phyloP scores from a whole-genome alignment of 2,113 vertebrate genomes.

The Centropristis striata region DNA sequence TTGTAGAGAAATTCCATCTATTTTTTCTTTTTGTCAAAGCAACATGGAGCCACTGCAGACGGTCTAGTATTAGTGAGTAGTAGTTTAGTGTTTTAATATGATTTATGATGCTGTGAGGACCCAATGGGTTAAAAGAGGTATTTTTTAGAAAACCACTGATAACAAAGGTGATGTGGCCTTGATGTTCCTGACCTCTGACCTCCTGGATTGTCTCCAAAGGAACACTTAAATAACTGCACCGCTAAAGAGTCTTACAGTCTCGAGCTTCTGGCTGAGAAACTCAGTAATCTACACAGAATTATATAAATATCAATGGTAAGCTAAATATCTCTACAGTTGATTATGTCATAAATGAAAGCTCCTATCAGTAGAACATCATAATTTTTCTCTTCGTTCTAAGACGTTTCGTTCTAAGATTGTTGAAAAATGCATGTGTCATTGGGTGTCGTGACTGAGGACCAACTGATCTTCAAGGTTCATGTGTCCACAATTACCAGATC shows the following conservation, averaged over 20 bases:
- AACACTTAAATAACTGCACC: not conserved
- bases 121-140: not conserved
- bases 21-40: too few relatives aligned
- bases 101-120: conserved; percentile 1
- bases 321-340: not conserved
- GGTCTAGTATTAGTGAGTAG: too few relatives aligned
- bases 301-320: not conserved
- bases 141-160: conserved; percentile 16
- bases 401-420: too few relatives aligned
- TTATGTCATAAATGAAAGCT: not conserved
- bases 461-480: too few relatives aligned
- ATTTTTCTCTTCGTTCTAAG: not conserved
- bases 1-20: too few relatives aligned
- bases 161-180: not conserved
- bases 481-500: too few relatives aligned
- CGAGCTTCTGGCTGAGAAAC: not conserved
- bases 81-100: not conserved
- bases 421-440: too few relatives aligned
- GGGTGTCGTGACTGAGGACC: too few relatives aligned
- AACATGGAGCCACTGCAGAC: too few relatives aligned
- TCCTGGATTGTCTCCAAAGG: not conserved
- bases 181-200: not conserved
- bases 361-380: not conserved
- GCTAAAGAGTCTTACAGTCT: not conserved
- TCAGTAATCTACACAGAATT: not conserved